Evolutionary conservation across 2,113 vertebrate species (phyloP).

Genomic region (Chloropsis hardwickii): DNA sequence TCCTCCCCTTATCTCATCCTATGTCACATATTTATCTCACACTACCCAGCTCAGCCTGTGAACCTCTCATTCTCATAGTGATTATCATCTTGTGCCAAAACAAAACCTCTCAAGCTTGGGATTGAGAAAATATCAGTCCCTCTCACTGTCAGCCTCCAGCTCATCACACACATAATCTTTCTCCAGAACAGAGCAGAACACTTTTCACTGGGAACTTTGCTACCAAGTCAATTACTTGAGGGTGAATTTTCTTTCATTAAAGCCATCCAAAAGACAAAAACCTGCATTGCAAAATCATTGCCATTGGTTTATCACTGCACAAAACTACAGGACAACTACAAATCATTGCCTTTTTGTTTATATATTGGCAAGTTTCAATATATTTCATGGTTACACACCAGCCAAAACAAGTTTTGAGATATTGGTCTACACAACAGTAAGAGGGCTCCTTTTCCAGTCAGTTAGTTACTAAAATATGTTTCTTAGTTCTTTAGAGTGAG

Average conservation of each 20-base stretch:
- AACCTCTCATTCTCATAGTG: not conserved
- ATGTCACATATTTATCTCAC: not conserved
- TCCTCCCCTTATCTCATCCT: not conserved
- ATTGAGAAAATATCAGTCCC: not conserved
- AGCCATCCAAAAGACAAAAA: not conserved
- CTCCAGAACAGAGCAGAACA: not conserved
- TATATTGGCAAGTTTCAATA: not conserved
- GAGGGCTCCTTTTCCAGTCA: not conserved
- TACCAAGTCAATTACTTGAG: not conserved
- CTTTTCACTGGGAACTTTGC: not conserved
- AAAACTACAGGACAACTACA: not conserved
- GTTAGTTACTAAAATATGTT: not conserved
- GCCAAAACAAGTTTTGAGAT: not conserved
- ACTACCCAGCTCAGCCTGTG: not conserved
- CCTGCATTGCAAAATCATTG: not conserved
- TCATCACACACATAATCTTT: not conserved
- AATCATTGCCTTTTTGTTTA: not conserved
- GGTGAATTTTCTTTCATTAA: not conserved
- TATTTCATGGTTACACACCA: not conserved
- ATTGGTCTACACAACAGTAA: not conserved
- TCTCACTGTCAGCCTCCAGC: not conserved
- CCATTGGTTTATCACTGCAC: not conserved
- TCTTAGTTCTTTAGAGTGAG: not conserved
- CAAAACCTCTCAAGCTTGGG: not conserved
- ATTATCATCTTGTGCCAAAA: not conserved